Evolutionary conservation across 92 coral and sea anemone species (phyloP), one percentile per base, ranked within the genome.

Genomic region (Epizoanthus stellaris): DNA sequence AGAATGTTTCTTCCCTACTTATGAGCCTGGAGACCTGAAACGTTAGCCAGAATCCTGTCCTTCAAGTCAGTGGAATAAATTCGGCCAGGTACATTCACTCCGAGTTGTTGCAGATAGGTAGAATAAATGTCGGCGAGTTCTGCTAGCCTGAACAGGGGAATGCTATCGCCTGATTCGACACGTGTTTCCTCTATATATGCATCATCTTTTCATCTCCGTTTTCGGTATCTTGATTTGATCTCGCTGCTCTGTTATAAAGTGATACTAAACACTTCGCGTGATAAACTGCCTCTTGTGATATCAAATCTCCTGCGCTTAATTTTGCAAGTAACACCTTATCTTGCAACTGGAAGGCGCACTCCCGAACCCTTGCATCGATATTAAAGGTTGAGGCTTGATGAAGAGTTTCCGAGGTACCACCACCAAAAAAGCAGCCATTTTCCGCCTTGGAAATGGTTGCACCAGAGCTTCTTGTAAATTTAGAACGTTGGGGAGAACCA

Each of bases 231-330:
- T 84, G 70, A 23, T 34, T 42, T 34, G 72, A 70, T 12, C 85
- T 74, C 68, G 63, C 67, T 4, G 89, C 92, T 87, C 67, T 87
- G 59, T 88, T 91, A 69, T 91, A 85, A 42, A 91, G 64, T 39
- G 85, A 38, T 7, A 76, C 91, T 59, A 91, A 59, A n/a, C 91
- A 91, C 5, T 88, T 80, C 19, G 85, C 40, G 53, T 87, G 94
- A 52, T 91, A 85, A 3, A 88, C 85, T 0, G 88, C 91, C 5
- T 91, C 94, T 75, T 85, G 91, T 6, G 91, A 88, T 63, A 91
- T 91, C 74, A 88, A 11, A 76, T 90, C 91, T 16, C 88, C 91
- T 5, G 85, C 82, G 64, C 90, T 82, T n/a, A 90, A 57, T 68
- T 90, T 87, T 1, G 88, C 84, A 30, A 87, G 81, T 12, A 90